phyloP scores from a whole-genome alignment of 2,797 vertebrate genomes.

The Gallinago solitaria region DNA sequence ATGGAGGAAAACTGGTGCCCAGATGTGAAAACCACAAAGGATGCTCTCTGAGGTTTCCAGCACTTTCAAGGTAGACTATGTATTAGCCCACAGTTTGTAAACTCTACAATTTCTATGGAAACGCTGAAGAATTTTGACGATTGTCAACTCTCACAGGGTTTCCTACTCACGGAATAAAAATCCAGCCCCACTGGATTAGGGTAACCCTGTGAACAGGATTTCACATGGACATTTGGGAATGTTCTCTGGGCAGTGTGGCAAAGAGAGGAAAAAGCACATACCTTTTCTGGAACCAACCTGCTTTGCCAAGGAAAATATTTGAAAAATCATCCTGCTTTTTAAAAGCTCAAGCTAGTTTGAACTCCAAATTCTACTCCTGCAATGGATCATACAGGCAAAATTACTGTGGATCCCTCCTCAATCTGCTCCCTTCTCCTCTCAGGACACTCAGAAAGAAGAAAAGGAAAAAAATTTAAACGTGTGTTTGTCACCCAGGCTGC shows the following conservation, averaged over 20 bases:
- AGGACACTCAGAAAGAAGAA: neutral
- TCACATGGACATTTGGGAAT: neutral
- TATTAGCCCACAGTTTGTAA: neutral
- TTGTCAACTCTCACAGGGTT: neutral
- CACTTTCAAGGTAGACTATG: neutral
- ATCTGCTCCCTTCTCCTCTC: neutral
- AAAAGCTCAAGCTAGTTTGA: neutral
- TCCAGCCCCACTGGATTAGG: neutral
- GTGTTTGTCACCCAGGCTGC: neutral
- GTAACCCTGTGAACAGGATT: neutral
- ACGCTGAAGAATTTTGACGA: neutral
- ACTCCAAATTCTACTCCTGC: neutral
- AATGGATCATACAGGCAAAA: neutral
- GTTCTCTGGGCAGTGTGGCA: neutral
- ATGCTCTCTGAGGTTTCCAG: neutral
- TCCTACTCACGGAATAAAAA: neutral
- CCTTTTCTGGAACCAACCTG: neutral
- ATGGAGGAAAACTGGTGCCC: neutral
- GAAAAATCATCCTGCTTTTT: neutral
- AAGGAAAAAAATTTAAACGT: neutral
- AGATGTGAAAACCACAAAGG: neutral
- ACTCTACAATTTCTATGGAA: neutral
- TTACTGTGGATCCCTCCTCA: neutral
- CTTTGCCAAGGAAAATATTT: neutral
- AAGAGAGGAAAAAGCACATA: neutral